Percentiles rank a stretch among this genome's conserved stretches.
phyloP scores from a whole-genome alignment of 2,113 vertebrate species.

The Phasianus colchicus region DNA sequence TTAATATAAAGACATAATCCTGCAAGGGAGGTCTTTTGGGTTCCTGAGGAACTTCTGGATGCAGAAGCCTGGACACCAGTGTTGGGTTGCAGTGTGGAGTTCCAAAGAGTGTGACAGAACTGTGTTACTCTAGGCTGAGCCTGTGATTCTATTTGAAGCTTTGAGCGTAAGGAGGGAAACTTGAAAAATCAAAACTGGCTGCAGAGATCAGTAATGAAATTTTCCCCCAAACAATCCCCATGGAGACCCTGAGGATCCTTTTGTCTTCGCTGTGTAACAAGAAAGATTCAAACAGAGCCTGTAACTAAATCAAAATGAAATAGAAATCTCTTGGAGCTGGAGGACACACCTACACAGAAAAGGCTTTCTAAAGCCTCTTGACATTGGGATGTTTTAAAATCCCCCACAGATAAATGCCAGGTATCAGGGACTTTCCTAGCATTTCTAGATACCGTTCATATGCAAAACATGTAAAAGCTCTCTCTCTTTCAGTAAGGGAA shows the following conservation, averaged over 20 bases:
- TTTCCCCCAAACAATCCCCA: neutral
- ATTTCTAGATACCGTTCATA: slow-evolving; percentile 42
- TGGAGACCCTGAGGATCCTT: neutral
- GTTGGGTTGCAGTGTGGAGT: neutral
- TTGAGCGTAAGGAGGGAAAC: neutral
- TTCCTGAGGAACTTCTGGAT: neutral
- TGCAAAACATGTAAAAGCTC: neutral
- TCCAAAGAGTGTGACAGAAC: neutral
- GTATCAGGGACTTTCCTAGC: slow-evolving; percentile 55
- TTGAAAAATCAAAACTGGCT: neutral
- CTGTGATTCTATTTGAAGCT: neutral
- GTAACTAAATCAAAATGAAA: neutral
- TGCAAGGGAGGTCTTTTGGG: neutral
- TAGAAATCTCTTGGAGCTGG: neutral
- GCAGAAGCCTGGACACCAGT: neutral
- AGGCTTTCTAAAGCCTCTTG: neutral
- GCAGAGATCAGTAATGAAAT: neutral
- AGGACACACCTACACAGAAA: slow-evolving; percentile 38
- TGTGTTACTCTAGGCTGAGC: neutral
- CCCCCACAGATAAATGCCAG: slow-evolving; percentile 18
- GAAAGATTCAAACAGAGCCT: neutral
- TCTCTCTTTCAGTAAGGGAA: slow-evolving; percentile 21
- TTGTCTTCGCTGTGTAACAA: neutral
- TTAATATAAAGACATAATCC: neutral
- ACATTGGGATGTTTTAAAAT: slow-evolving; percentile 47